Percentiles rank a stretch among this genome's conserved stretches.
Conservation (phyloP, 2,797 vertebrate species). For the Trematomus bernacchii region DNA sequence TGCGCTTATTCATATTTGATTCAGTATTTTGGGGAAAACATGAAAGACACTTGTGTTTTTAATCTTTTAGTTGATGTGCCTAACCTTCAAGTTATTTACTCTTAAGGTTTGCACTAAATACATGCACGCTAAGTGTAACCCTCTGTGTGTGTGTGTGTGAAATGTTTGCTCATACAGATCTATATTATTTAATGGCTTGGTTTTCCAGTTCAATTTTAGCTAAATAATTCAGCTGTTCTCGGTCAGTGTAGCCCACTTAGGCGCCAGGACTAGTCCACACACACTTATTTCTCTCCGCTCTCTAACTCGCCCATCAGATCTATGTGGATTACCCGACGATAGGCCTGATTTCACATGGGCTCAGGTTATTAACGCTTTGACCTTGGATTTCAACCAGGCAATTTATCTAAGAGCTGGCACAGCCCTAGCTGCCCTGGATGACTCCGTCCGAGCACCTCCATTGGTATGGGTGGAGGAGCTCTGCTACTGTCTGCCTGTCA, state of each 20-base stretch:
- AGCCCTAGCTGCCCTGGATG: constrained; percentile 38
- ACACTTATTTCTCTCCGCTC: constrained; percentile 29
- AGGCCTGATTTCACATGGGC: constrained; percentile 77
- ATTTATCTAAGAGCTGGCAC: constrained; percentile 75
- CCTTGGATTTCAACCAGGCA: constrained; percentile 80
- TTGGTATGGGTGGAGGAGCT: constrained; percentile 63
- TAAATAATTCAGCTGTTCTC: constrained; percentile 27
- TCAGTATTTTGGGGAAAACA: constrained; percentile 12
- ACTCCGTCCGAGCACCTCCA: constrained; percentile 45
- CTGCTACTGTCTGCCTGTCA: constrained; percentile 43
- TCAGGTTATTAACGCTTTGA: constrained; percentile 79
- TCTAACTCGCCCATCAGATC: constrained; percentile 62
- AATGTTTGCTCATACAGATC: constrained; percentile 25
- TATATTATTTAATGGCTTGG: constrained; percentile 16
- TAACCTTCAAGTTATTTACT: constrained; percentile 40
- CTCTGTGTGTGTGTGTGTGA: too few species aligned
- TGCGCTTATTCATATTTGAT: constrained; percentile 39
- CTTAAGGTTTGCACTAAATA: constrained; percentile 30
- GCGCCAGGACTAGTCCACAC: constrained; percentile 15
- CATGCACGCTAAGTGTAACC: neutral
- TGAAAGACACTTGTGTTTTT: constrained; percentile 15
- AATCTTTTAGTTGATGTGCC: constrained; percentile 26
- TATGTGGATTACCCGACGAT: constrained; percentile 75
- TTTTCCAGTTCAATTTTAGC: constrained; percentile 32
- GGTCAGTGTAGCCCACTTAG: constrained; percentile 15